phyloP scores from a whole-genome alignment of 2,888 invertebrate genomes.

The Lasioglossum villosulum region DNA sequence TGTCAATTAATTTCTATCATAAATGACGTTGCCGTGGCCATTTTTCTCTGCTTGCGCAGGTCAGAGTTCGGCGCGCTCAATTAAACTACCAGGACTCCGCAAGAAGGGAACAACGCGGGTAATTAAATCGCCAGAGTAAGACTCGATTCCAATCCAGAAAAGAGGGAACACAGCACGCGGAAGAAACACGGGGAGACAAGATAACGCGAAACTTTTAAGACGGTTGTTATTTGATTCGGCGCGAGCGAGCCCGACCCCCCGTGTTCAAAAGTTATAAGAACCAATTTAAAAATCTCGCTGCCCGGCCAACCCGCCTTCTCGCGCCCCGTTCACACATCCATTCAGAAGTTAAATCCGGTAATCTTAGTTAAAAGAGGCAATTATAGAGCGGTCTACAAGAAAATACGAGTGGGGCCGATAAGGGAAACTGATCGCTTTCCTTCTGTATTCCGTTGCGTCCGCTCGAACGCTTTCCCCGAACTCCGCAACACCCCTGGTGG shows the following conservation, averaged over 20 bases:
- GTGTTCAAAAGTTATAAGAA: constrained; percentile 83
- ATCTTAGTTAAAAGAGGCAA: constrained; percentile 83
- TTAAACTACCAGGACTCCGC: not conserved
- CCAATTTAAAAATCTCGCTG: constrained; percentile 81
- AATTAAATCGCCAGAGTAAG: not conserved
- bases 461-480: constrained; percentile 10
- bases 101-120: not conserved
- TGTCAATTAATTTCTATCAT: not conserved
- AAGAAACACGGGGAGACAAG: constrained; percentile 55
- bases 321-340: constrained; percentile 39
- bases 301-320: not conserved
- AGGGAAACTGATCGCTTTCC: constrained; percentile 77
- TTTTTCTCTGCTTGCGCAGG: not conserved
- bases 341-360: constrained; percentile 79
- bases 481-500: constrained; percentile 14
- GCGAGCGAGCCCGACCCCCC: constrained; percentile 50
- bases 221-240: constrained; percentile 78
- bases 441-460: constrained; percentile 37
- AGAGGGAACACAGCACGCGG: constrained; percentile 62
- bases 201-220: constrained; percentile 76
- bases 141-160: not conserved
- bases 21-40: not conserved
- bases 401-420: constrained; percentile 78
- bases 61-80: not conserved
- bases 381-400: constrained; percentile 79